These are phyloP conservation scores for Agelas oroides DNA, from an alignment of 37 sponge, comb jelly and placozoan genomes.

Conservation along the genomic window DNA sequence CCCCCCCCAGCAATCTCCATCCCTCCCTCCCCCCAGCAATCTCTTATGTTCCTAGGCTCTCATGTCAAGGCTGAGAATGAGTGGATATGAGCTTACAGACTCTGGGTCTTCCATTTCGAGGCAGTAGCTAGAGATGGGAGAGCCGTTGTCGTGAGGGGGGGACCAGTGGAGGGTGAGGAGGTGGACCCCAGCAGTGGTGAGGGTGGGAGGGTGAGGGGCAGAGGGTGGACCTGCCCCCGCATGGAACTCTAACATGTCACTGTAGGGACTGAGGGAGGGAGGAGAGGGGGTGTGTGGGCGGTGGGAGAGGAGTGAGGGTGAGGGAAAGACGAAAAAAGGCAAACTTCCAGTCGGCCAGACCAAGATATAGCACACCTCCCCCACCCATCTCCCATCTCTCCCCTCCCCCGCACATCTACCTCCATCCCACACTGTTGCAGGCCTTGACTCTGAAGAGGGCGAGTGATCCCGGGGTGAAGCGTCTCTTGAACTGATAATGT, in stretches of 20 bases:
- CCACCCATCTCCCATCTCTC: neutral
- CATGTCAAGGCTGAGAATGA: too few species aligned
- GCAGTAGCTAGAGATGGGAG: conserved; percentile 36
- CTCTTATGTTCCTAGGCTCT: too few species aligned
- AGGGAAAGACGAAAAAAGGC: neutral
- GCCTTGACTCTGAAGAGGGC: conserved; percentile 70
- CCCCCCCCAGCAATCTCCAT: too few species aligned
- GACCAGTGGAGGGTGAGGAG: conserved; percentile 38
- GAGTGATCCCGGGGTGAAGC: conserved; percentile 20
- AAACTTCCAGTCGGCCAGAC: neutral
- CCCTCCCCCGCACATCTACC: conserved; percentile 31
- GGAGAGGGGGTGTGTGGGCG: too few species aligned
- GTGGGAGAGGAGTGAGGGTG: too few species aligned
- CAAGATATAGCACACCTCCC: neutral
- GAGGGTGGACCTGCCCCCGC: conserved; percentile 50
- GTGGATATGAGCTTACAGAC: too few species aligned
- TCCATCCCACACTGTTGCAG: conserved; percentile 38
- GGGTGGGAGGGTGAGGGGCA: conserved; percentile 49
- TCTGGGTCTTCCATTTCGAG: conserved; percentile 75
- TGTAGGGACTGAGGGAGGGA: conserved; percentile 37
- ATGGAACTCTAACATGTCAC: conserved; percentile 43
- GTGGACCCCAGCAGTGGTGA: conserved; percentile 2
- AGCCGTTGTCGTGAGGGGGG: conserved; percentile 30
- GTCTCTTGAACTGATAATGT: conserved; percentile 50
- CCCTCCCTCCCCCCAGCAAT: too few species aligned